A percentile compares a stretch with the other conserved stretches of the same genome.
Conservation (phyloP, 1,140 invertebrate species). For the Psix sp. region DNA sequence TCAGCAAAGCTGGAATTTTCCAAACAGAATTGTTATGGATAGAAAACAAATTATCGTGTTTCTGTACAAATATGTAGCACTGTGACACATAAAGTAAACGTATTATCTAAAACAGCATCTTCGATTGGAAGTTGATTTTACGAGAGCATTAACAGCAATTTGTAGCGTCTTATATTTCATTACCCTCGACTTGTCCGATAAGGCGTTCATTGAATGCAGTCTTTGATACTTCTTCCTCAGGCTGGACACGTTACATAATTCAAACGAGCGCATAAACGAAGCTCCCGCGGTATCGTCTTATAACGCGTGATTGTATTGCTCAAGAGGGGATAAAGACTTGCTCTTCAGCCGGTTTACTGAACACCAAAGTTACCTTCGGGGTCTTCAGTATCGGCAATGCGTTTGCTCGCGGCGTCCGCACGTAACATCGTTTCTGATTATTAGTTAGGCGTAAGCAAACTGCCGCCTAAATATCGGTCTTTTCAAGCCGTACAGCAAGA, state of each 20-base stretch:
- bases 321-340: constrained; percentile 25
- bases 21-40: too few species aligned
- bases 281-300: constrained; percentile 21
- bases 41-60: too few species aligned
- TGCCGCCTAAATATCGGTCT: too few species aligned
- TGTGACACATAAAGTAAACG: too few species aligned
- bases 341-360: constrained; percentile 18
- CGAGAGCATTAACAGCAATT: neutral
- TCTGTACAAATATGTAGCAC: too few species aligned
- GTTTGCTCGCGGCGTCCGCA: constrained; percentile 22
- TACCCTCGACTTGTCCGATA: constrained; percentile 5
- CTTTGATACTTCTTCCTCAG: constrained; percentile 21
- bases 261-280: constrained; percentile 21
- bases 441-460: too few species aligned
- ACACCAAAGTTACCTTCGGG: constrained; percentile 33
- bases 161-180: neutral
- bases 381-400: constrained; percentile 32
- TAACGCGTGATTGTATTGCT: constrained; percentile 15
- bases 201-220: constrained; percentile 13
- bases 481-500: too few species aligned
- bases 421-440: constrained; percentile 14
- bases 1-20: too few species aligned
- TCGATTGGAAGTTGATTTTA: constrained; percentile 13
- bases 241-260: constrained; percentile 16
- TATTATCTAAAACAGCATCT: too few species aligned